Evolutionary conservation across 1,140 invertebrate species (phyloP), one percentile per base, ranked within the genome.

Genomic region (Bombus superbus): DNA sequence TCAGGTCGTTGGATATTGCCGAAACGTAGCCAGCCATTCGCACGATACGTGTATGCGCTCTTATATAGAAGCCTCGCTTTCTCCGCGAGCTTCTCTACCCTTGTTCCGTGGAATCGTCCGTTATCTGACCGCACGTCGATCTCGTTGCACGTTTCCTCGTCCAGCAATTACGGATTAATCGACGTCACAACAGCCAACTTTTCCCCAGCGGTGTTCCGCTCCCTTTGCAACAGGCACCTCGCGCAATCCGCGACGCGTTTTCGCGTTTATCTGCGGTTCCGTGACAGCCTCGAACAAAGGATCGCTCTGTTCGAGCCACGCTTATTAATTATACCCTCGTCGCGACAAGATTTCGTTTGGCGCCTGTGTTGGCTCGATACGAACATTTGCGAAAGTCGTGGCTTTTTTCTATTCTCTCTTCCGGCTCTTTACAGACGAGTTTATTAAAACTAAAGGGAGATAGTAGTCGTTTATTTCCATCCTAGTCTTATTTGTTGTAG

Each of bases 261-360:
- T 53, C 69, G 59, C 38, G 3, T 72, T 73, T 92, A 90, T 89
- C 78, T 81, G 87, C 78, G 42, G 69, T 80, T 83, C 81, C 73
- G 71, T 83, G 88, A 83, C 86, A 85, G 62, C 57, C 57, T 66
- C 15, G 13, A 87, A 92, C 91, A 93, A 92, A 84, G 86, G 40
- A 83, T 32, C 10, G 73, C 91, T 90, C 90, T 93, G 90, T 92
- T 91, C 87, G 80, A 68, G 13, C 78, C 80, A 85, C 77, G 85
- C 9, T 92, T 93, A 92, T 93, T 92, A 89, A 91, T 93, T 91
- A 87, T 77, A 22, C 75, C 80, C 87, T 32, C 85, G 86, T 91
- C 89, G 85, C 73, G 87, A 86, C 81, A 62, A 78, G 79, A 72
- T 22, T 42, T 25, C 28, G 22, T 74, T 47, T 38, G 78, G 66